These are phyloP conservation scores for Coenonympha glycerion DNA, from an alignment of 2,888 invertebrate species.

Conservation along the genomic window DNA sequence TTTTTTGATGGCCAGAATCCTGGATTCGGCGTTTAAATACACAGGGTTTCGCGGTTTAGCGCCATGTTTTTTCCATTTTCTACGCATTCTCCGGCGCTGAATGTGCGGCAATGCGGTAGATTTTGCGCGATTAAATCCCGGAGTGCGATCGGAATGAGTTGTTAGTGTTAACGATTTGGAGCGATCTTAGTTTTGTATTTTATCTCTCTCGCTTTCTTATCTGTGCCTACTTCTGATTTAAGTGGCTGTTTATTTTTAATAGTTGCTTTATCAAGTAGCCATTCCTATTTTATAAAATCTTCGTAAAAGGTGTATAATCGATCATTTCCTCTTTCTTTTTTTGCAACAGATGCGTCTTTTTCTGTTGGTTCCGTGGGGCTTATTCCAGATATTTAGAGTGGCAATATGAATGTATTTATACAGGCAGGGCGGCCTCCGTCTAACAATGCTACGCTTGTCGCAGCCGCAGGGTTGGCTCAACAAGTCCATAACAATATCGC, in stretches of 20 bases:
- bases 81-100: constrained; percentile 65
- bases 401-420: constrained; percentile 77
- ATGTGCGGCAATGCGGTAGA: constrained; percentile 61
- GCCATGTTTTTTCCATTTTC: constrained; percentile 76
- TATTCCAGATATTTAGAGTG: constrained; percentile 63
- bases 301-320: too few relatives aligned
- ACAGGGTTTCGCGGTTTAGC: constrained; percentile 74
- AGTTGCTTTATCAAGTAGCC: constrained; percentile 37
- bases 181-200: constrained; percentile 30
- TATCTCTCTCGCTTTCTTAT: constrained; percentile 14
- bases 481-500: constrained; percentile 25
- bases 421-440: constrained; percentile 67
- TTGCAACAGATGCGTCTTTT: not conserved
- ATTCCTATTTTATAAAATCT: too few relatives aligned
- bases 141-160: constrained; percentile 68
- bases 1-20: constrained; percentile 67
- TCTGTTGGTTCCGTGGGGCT: constrained; percentile 6
- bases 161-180: constrained; percentile 67
- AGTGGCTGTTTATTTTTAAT: constrained; percentile 12
- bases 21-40: constrained; percentile 74
- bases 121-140: constrained; percentile 67
- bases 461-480: constrained; percentile 54
- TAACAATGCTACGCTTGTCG: constrained; percentile 76
- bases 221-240: constrained; percentile 15
- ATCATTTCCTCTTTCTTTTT: not conserved